Evolutionary conservation across 1,140 invertebrate genomes (phyloP), one percentile per base, ranked within the genome.

Genomic region (Drosophila auraria): DNA sequence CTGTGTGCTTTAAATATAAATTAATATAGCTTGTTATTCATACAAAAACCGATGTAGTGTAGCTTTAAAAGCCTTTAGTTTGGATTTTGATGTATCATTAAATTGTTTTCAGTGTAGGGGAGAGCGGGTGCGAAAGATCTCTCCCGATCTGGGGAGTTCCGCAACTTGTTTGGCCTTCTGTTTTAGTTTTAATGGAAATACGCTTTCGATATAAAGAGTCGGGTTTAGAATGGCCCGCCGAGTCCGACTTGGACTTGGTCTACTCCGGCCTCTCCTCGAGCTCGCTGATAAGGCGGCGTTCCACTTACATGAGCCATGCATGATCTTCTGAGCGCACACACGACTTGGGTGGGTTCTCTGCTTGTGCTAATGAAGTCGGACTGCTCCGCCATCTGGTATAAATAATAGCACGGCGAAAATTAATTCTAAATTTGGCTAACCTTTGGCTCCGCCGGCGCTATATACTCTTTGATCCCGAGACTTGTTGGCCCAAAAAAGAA

Each of bases 181-280:
- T 84, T 90, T 89, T 84, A 90, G 84, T 90, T 89, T 89, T 89
- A 89, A 89, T 89, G 90, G 84, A 89, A 89, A 90, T 84, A 73
- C 86, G 81, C 81, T 89, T 89, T 82, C 86, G 74, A 76, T 89
- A 84, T 90, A 90, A 90, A 89, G 54, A 57, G 59, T 79, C 64
- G 42, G 44, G 78, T 77, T 79, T 72, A 78, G 66, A 90, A 90
- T 84, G 84, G 84, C 65, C 44, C 38, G 30, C 30, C 27, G 27
- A 54, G 73, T 50, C 30, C 12, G 38, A 27, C 50, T 60, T 14
- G 42, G 49, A 66, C 71, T 65, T 11, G 61, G 20, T 61, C 33
- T 47, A 44, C 57, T 49, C 42, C 45, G 42, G 58, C 60, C 62
- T 36, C 33, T 36, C 33, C 40, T 65, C 40, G 51, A 66, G 59